Conservation (phyloP, 1,140 invertebrate species). For the Zophobas atratus region DNA sequence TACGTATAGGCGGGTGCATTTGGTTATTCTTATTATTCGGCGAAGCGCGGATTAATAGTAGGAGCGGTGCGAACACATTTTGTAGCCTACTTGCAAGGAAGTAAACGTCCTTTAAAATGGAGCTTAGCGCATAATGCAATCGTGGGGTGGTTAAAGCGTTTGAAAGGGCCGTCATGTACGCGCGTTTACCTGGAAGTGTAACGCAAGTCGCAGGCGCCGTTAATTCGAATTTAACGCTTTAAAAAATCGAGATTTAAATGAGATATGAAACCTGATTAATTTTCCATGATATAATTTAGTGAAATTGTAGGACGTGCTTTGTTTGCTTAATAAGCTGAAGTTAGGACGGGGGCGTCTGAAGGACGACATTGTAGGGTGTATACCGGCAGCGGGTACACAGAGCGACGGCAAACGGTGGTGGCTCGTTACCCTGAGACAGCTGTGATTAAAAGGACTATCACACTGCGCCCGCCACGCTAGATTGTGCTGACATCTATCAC, state of each 20-base stretch:
- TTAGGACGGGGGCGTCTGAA: conserved; percentile 16
- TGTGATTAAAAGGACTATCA: conserved; percentile 52
- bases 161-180: conserved; percentile 42
- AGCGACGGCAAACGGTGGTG: conserved; percentile 34
- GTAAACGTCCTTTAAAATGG: conserved; percentile 47
- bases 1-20: neutral
- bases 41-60: conserved; percentile 37
- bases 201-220: conserved; percentile 3
- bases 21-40: conserved; percentile 29
- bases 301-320: conserved; percentile 47
- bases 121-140: conserved; percentile 48
- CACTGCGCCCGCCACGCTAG: conserved; percentile 49
- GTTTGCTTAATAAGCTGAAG: conserved; percentile 45
- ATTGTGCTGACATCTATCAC: conserved; percentile 52
- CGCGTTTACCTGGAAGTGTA: conserved; percentile 29
- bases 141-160: conserved; percentile 44
- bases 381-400: conserved; percentile 31
- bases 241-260: conserved; percentile 40
- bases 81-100: conserved; percentile 45
- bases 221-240: conserved; percentile 45
- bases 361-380: conserved; percentile 36
- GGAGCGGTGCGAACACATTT: conserved; percentile 41
- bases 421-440: conserved; percentile 50
- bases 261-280: conserved; percentile 48
- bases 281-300: conserved; percentile 46